Conservation (phyloP, 1,140 invertebrate species). For the Planococcus citri region DNA sequence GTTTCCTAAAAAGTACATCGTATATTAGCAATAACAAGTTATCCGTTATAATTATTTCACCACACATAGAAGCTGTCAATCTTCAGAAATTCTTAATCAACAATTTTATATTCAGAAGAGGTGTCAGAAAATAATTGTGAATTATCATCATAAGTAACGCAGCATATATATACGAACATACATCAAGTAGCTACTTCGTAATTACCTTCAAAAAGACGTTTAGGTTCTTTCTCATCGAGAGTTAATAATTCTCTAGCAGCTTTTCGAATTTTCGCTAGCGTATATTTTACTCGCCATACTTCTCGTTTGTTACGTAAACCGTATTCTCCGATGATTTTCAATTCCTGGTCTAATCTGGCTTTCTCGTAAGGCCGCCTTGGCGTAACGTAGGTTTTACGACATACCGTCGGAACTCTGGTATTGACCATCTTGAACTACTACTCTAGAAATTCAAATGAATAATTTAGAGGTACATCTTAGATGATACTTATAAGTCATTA, state of each 20-base stretch:
- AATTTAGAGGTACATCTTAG: too few species aligned
- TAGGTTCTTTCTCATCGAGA: conserved; percentile 96
- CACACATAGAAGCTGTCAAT: too few species aligned
- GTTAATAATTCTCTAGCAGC: conserved; percentile 97
- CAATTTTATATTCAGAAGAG: neutral
- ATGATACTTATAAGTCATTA: too few species aligned
- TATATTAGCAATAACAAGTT: too few species aligned
- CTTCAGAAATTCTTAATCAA: neutral
- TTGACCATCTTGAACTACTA: conserved; percentile 64
- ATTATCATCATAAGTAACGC: neutral
- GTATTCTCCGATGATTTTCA: conserved; percentile 97
- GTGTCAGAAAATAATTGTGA: neutral
- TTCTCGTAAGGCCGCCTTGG: conserved; percentile 99
- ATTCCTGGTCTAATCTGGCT: conserved; percentile 96
- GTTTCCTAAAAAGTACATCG: conserved; percentile 90
- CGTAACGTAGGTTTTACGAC: conserved; percentile 95
- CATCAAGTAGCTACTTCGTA: neutral
- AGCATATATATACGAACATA: too few species aligned
- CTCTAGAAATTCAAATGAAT: too few species aligned
- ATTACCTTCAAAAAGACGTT: conserved; percentile 94
- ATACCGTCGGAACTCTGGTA: conserved; percentile 84
- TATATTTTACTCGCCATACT: conserved; percentile 98
- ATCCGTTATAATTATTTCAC: too few species aligned
- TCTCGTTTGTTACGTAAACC: conserved; percentile 98
- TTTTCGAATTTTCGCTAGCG: conserved; percentile 96